Percentiles rank a stretch among this genome's conserved stretches.
Conservation (phyloP, 2,888 invertebrate genomes). For the Alsophila aescularia region DNA sequence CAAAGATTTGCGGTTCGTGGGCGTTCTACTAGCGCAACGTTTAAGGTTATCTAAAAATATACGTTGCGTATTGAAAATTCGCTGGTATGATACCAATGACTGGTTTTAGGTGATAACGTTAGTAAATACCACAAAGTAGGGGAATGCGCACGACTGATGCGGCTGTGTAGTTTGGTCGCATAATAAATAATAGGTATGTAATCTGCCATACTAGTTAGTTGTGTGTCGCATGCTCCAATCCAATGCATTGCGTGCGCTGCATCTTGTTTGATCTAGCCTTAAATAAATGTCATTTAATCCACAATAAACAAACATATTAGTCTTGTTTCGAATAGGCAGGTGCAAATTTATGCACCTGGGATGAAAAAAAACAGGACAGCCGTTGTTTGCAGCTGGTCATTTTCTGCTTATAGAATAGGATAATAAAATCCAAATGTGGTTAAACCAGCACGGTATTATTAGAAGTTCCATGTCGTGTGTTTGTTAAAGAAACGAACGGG, state of each 20-base stretch:
- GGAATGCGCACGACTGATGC: background rate
- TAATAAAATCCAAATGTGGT: too few species aligned
- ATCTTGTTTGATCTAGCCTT: too few species aligned
- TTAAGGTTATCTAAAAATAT: constrained; percentile 70
- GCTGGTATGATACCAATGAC: constrained; percentile 26
- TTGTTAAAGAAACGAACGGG: too few species aligned
- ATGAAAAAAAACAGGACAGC: constrained; percentile 10
- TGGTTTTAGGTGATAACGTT: background rate
- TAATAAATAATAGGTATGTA: too few species aligned
- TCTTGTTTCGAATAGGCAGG: background rate
- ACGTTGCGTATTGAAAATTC: constrained; percentile 49
- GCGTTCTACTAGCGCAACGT: constrained; percentile 54
- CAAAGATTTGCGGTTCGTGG: constrained; percentile 52
- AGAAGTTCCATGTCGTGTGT: too few species aligned
- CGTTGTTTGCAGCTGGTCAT: constrained; percentile 13
- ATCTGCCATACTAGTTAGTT: too few species aligned
- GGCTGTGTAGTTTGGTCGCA: too few species aligned
- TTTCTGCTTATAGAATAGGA: constrained; percentile 1
- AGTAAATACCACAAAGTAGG: background rate
- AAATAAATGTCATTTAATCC: too few species aligned
- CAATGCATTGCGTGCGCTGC: too few species aligned
- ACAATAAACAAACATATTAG: background rate
- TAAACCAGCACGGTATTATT: background rate
- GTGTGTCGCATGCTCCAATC: too few species aligned
- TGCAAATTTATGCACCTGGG: constrained; percentile 4